phyloP scores from a whole-genome alignment of 2,888 invertebrate species.

The Lysandra coridon region DNA sequence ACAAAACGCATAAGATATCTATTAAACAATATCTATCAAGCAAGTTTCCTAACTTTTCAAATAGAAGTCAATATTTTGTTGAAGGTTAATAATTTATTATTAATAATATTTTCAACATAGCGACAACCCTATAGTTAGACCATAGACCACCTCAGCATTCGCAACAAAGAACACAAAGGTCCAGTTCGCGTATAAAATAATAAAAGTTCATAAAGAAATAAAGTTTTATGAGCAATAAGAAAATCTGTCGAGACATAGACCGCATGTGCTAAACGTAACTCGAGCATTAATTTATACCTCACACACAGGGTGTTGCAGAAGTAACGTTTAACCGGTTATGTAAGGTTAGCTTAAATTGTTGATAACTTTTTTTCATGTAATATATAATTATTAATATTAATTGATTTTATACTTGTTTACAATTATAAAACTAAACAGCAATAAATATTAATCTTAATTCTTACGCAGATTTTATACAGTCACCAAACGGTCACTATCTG shows the following conservation, averaged over 20 bases:
- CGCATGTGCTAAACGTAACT: constrained; percentile 45
- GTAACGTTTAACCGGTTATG: neutral
- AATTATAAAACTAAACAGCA: too few species aligned
- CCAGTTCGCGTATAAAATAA: constrained; percentile 55
- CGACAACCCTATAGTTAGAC: constrained; percentile 20
- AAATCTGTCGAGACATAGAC: constrained; percentile 49
- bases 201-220: constrained; percentile 65
- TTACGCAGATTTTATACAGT: too few species aligned
- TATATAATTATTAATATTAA: too few species aligned
- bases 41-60: neutral
- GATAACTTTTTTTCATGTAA: neutral
- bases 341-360: neutral
- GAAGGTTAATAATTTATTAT: neutral
- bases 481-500: too few species aligned
- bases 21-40: too few species aligned
- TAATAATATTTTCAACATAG: neutral
- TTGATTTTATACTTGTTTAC: too few species aligned
- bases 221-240: constrained; percentile 65
- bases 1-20: too few species aligned
- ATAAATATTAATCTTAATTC: too few species aligned
- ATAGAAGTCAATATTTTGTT: neutral
- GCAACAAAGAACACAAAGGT: constrained; percentile 59
- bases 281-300: constrained; percentile 46
- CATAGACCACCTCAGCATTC: constrained; percentile 48
- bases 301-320: constrained; percentile 37